Conservation (phyloP, 2,797 vertebrate species). For the Schizopygopsis malacanthus region DNA sequence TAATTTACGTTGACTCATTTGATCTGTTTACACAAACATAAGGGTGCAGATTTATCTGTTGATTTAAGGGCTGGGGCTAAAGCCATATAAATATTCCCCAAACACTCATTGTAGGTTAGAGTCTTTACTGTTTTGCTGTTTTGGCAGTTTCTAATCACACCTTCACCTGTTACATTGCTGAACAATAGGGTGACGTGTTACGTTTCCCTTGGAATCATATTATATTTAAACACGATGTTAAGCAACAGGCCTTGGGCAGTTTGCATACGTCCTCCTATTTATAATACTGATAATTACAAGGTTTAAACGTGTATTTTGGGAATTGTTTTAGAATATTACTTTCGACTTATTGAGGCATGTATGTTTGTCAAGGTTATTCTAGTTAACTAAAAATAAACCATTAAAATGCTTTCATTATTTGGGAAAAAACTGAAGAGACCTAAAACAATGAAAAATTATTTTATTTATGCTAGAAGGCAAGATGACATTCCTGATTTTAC, state of each 20-base stretch:
- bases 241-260: not conserved
- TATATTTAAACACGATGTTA: not conserved
- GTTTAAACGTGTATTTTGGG: not conserved
- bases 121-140: constrained; percentile 33
- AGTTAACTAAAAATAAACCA: not conserved
- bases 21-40: constrained; percentile 21
- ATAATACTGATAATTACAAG: not conserved
- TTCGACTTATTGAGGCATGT: not conserved
- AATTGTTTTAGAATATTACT: not conserved
- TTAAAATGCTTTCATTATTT: too few species aligned
- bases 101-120: constrained; percentile 48
- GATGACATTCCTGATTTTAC: not conserved
- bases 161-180: not conserved
- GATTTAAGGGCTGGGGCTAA: constrained; percentile 28
- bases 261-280: not conserved
- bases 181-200: constrained; percentile 1
- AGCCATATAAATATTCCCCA: constrained; percentile 40
- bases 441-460: too few species aligned
- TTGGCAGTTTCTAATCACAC: constrained; percentile 10
- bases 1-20: not conserved
- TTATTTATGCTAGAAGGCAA: too few species aligned
- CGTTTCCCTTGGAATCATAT: not conserved
- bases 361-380: not conserved
- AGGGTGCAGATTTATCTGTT: constrained; percentile 40
- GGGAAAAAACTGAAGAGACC: not conserved